Percentiles rank a stretch among this genome's conserved stretches.
Conservation (phyloP, 2,888 invertebrate genomes). For the Bembecia ichneumoniformis region DNA sequence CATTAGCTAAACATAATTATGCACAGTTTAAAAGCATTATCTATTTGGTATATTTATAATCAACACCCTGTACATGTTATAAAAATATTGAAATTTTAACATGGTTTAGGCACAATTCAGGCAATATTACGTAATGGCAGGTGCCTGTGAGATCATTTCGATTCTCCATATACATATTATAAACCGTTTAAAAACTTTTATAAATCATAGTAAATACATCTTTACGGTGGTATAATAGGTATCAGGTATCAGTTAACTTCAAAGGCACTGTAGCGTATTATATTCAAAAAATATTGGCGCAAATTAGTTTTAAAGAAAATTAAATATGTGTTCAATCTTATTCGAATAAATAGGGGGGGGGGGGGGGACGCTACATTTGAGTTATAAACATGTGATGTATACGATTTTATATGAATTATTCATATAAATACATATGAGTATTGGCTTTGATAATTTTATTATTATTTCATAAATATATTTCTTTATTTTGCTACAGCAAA, state of each 20-base stretch:
- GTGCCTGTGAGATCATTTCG: conserved; percentile 61
- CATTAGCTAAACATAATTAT: conserved; percentile 40
- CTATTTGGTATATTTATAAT: conserved; percentile 60
- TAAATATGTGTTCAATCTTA: conserved; percentile 16
- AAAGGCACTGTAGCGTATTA: conserved; percentile 12
- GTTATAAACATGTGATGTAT: no score
- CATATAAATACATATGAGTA: conserved; percentile 8
- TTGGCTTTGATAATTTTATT: background rate
- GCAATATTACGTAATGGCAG: conserved; percentile 41
- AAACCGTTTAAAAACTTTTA: conserved; percentile 2
- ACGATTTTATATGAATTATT: no score
- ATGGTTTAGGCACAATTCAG: conserved; percentile 54
- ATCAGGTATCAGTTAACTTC: conserved; percentile 6
- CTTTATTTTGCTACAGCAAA: background rate
- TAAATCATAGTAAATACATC: conserved; percentile 3
- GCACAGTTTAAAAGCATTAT: conserved; percentile 60
- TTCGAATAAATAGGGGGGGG: no score
- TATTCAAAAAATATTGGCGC: conserved; percentile 1
- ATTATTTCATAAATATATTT: background rate
- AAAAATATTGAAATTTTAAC: conserved; percentile 55
- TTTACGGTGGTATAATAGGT: conserved; percentile 4
- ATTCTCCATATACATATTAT: conserved; percentile 17
- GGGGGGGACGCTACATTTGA: no score
- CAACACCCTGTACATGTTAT: conserved; percentile 68
- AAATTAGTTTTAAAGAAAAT: conserved; percentile 7